A percentile compares a stretch with the other conserved stretches of the same genome.
These are phyloP conservation scores for Epinotia brunnichana DNA, from an alignment of 2,888 invertebrate species.

Conservation along the genomic window DNA sequence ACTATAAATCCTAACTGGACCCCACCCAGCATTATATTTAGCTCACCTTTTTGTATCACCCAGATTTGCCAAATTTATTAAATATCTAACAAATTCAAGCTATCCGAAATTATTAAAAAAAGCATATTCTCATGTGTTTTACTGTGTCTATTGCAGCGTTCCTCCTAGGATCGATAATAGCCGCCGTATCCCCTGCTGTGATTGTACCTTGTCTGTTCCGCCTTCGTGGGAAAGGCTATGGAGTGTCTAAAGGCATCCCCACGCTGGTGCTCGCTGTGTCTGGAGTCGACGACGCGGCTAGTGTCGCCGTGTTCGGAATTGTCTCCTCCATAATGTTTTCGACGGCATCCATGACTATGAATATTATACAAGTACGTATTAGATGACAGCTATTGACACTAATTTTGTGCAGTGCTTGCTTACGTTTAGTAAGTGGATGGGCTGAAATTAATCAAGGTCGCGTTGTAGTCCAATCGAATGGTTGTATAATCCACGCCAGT, in stretches of 20 bases:
- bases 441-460: too few species aligned
- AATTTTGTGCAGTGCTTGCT: too few species aligned
- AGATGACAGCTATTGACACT: too few species aligned
- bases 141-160: slow-evolving; percentile 79
- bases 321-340: slow-evolving; percentile 94
- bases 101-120: background rate
- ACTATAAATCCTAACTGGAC: background rate
- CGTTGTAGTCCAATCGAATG: too few species aligned
- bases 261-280: slow-evolving; percentile 97
- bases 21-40: background rate
- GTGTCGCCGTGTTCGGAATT: slow-evolving; percentile 96
- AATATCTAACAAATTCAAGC: background rate
- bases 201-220: slow-evolving; percentile 96
- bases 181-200: slow-evolving; percentile 98
- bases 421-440: too few species aligned
- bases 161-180: slow-evolving; percentile 92
- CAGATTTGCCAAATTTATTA: background rate
- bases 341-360: slow-evolving; percentile 86
- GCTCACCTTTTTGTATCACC: background rate
- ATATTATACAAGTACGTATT: slow-evolving; percentile 73
- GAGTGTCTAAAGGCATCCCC: slow-evolving; percentile 97
- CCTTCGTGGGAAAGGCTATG: slow-evolving; percentile 93
- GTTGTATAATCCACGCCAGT: too few species aligned
- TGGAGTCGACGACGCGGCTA: slow-evolving; percentile 97
- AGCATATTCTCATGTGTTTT: background rate